Conservation (phyloP, 2,888 invertebrate species). For the Chrysolina oricalcia region DNA sequence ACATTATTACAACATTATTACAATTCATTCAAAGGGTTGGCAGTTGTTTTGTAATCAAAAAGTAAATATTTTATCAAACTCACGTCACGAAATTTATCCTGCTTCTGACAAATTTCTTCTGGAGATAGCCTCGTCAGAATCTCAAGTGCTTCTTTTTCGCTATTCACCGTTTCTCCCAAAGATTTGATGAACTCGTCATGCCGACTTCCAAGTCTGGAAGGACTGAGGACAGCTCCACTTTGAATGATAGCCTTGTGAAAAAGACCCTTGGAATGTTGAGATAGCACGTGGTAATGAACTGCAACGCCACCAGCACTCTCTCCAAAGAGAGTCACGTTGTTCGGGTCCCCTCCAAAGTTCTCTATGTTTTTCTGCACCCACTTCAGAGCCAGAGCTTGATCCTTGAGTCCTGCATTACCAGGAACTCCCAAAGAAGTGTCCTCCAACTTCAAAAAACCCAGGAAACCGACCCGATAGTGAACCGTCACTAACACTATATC, state of each 20-base stretch:
- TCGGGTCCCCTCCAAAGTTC: conserved; percentile 70
- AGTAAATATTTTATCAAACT: background rate
- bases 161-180: conserved; percentile 5
- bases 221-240: conserved; percentile 47
- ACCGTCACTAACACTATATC: conserved; percentile 51
- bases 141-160: conserved; percentile 40
- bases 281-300: conserved; percentile 71
- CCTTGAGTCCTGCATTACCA: conserved; percentile 72
- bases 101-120: conserved; percentile 30
- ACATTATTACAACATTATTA: too few species aligned
- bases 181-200: conserved; percentile 45
- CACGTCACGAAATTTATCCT: conserved; percentile 15
- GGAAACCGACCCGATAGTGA: conserved; percentile 54
- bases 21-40: too few species aligned
- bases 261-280: conserved; percentile 68
- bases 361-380: conserved; percentile 72
- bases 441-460: conserved; percentile 69
- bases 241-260: conserved; percentile 54
- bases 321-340: conserved; percentile 71
- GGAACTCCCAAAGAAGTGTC: conserved; percentile 68
- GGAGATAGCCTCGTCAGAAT: conserved; percentile 37
- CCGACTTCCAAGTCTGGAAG: conserved; percentile 47
- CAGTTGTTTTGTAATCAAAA: too few species aligned
- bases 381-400: conserved; percentile 71
- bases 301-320: conserved; percentile 73